Evolutionary conservation across 2,888 invertebrate genomes (phyloP).

Genomic region (Ophion ventricosus): DNA sequence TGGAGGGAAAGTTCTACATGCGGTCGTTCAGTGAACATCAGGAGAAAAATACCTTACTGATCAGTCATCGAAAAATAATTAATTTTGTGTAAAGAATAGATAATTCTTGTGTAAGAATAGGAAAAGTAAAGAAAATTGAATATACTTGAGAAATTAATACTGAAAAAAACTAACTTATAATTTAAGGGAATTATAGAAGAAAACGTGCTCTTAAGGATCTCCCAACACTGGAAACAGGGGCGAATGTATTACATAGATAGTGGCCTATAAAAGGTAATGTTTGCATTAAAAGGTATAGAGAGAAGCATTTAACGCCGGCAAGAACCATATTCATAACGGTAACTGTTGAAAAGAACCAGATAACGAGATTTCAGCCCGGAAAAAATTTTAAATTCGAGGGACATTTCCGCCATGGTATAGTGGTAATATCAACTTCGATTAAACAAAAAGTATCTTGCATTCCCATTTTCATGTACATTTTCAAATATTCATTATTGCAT

Average conservation of each 20-base stretch:
- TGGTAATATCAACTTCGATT: constrained; percentile 48
- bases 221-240: not conserved
- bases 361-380: constrained; percentile 8
- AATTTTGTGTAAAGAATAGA: not conserved
- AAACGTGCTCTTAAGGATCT: constrained; percentile 8
- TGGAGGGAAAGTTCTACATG: not conserved
- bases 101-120: too few relatives aligned
- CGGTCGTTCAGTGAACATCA: not conserved
- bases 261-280: constrained; percentile 47
- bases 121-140: not conserved
- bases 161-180: not conserved
- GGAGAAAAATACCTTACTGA: constrained; percentile 1
- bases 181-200: not conserved
- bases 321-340: constrained; percentile 60
- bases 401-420: constrained; percentile 19
- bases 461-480: constrained; percentile 8
- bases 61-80: constrained; percentile 1
- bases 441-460: constrained; percentile 30
- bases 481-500: not conserved
- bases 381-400: constrained; percentile 38
- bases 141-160: not conserved
- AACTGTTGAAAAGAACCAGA: constrained; percentile 53
- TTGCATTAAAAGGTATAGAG: constrained; percentile 47
- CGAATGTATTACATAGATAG: constrained; percentile 43
- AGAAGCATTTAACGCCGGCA: constrained; percentile 36